Conservation (phyloP, 2,888 invertebrate genomes). For the Ptychoptera albimana region DNA sequence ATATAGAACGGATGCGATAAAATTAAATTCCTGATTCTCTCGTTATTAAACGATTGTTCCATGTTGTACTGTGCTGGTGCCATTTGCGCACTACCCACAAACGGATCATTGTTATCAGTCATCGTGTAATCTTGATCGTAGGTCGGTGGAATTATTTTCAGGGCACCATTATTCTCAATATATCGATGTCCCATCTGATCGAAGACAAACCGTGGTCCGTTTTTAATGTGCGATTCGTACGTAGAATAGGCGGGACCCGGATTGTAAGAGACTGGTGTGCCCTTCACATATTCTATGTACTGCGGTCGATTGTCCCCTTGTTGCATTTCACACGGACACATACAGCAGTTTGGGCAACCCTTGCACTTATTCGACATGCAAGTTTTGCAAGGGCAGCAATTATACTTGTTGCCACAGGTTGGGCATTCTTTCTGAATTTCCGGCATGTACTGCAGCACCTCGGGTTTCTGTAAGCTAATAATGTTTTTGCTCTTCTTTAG, state of each 20-base stretch:
- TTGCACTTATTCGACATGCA: background rate
- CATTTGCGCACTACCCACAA: background rate
- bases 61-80: background rate
- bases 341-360: background rate
- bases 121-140: no score
- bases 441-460: constrained; percentile 27
- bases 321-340: background rate
- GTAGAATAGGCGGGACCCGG: no score
- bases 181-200: constrained; percentile 20
- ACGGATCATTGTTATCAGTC: background rate
- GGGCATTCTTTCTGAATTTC: constrained; percentile 15
- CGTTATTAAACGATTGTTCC: background rate
- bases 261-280: no score
- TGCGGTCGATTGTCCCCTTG: background rate
- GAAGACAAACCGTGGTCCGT: constrained; percentile 8
- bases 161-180: constrained; percentile 18
- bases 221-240: background rate
- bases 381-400: background rate
- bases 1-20: background rate
- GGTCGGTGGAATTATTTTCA: constrained; percentile 17
- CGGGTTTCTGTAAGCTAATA: constrained; percentile 14
- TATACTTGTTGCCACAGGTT: background rate
- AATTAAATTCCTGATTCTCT: background rate
- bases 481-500: background rate
- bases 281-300: background rate